Conservation (phyloP, 2,113 vertebrate species). For the Hippoglossus stenolepis region DNA sequence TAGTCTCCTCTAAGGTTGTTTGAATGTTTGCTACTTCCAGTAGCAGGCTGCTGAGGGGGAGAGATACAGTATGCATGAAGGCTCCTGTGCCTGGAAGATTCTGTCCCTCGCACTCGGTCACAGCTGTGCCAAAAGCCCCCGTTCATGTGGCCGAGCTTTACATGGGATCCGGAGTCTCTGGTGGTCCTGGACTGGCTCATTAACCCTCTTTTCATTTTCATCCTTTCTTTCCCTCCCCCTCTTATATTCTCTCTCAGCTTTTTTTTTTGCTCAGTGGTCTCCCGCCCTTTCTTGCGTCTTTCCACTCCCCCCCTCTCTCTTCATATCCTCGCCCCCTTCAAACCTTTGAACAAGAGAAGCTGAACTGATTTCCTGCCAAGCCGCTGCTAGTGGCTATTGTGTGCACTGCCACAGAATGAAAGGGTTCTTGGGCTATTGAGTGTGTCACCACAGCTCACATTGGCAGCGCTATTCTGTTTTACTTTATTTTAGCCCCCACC, state of each 20-base stretch:
- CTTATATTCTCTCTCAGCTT: constrained; percentile 29
- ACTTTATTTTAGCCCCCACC: constrained; percentile 22
- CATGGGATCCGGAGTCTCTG: constrained; percentile 47
- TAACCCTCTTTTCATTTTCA: constrained; percentile 66
- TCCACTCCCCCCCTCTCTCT: constrained; percentile 26
- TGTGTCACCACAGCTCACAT: constrained; percentile 39
- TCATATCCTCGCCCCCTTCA: constrained; percentile 42
- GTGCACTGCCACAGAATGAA: constrained; percentile 40
- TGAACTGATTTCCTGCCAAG: constrained; percentile 71
- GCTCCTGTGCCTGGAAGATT: constrained; percentile 38
- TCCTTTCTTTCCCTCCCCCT: constrained; percentile 17
- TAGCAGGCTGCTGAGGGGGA: constrained; percentile 53
- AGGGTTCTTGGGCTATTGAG: constrained; percentile 53
- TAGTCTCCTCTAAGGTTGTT: constrained; percentile 58
- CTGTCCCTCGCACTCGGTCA: constrained; percentile 37
- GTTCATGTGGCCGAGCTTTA: constrained; percentile 46
- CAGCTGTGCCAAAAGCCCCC: constrained; percentile 24
- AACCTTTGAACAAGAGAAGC: constrained; percentile 69
- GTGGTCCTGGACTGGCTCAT: constrained; percentile 65
- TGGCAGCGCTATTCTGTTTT: constrained; percentile 22
- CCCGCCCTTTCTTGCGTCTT: constrained; percentile 35
- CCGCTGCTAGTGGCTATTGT: constrained; percentile 60
- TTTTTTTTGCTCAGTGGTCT: constrained; percentile 6
- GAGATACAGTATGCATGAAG: constrained; percentile 44
- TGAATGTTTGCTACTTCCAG: constrained; percentile 52